Evolutionary conservation across 2,888 invertebrate genomes (phyloP), one percentile per base, ranked within the genome.

Genomic region (Lochmaea crataegi): DNA sequence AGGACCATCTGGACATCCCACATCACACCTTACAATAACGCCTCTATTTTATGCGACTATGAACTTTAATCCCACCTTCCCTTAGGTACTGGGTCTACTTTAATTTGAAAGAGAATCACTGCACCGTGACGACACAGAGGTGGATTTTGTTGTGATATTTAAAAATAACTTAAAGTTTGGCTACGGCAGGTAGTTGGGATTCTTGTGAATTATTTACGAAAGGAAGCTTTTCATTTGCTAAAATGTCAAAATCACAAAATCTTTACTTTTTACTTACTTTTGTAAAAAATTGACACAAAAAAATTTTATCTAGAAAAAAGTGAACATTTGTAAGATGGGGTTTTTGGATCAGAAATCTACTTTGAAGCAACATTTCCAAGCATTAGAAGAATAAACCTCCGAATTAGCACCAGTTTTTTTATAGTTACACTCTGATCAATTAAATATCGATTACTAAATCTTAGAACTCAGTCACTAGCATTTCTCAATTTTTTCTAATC

Each of bases 1-100:
- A 79, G 78, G 76, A 80, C 78, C 82, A 82, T 81, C 80, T 82
- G 81, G 80, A 77, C 81, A 79, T 76, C 81, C 81, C 79, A 81
- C 81, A 82, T 83, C 79, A 82, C 82, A 83, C 82, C 82, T 83
- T 66, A 79, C 78, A 79, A 79, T 76, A 73, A 76, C 69, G 45
- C 65, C 65, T 42, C 72, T 72, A 69, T 73, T 42, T 32, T 72
- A 61, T 65, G 67, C 76, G 71, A 80, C 45, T 79, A 12, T 79
- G 41, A 61, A 42, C 73, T 75, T 72, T 77, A 75, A 41, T 42
- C 61, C 16, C 18, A 63, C 61, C 6, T 2, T 22, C 12, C 45
- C 48, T 42, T 58, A 58, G 11, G n/a, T 10, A 4, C 26, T n/a
- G 6, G 42, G 45, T 26, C 16, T 32, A 48, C 41, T 45, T 45